These are phyloP conservation scores for Toxotes lorentzi DNA, from an alignment of 2,797 vertebrate species.

Conservation along the genomic window DNA sequence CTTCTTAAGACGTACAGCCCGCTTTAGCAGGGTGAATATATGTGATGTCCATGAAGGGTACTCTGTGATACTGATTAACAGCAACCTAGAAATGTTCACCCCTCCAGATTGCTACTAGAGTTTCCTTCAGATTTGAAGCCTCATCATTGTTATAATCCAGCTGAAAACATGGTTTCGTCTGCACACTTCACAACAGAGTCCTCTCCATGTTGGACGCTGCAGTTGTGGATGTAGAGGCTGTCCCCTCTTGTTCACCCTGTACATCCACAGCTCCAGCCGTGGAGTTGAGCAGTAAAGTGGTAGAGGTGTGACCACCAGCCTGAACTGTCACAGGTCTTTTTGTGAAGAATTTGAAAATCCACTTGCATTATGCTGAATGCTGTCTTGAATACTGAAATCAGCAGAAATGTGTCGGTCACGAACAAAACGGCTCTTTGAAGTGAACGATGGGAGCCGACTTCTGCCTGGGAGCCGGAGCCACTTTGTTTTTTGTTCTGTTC, in stretches of 20 bases:
- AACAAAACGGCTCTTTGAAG: too few relatives aligned
- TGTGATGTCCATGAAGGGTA: not conserved
- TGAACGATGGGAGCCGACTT: too few relatives aligned
- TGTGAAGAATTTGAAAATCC: not conserved
- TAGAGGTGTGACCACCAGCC: too few relatives aligned
- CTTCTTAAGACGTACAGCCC: not conserved
- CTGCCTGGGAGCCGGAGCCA: too few relatives aligned
- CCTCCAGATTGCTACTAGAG: not conserved
- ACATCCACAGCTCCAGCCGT: too few relatives aligned
- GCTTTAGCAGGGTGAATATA: not conserved
- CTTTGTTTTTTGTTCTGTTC: too few relatives aligned
- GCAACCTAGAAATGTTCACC: not conserved
- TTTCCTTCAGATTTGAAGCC: not conserved
- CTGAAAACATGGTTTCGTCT: not conserved
- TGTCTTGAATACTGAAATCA: too few relatives aligned
- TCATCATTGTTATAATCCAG: not conserved
- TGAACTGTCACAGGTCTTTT: not conserved
- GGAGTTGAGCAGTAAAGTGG: not conserved
- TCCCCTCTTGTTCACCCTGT: too few relatives aligned
- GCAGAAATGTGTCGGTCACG: not conserved
- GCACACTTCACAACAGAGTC: not conserved
- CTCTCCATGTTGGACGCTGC: not conserved
- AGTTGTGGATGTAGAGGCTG: not conserved
- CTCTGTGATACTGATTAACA: not conserved
- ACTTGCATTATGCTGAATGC: not conserved